phyloP scores from a whole-genome alignment of 2,797 vertebrate genomes.

The Melanogrammus aeglefinus region DNA sequence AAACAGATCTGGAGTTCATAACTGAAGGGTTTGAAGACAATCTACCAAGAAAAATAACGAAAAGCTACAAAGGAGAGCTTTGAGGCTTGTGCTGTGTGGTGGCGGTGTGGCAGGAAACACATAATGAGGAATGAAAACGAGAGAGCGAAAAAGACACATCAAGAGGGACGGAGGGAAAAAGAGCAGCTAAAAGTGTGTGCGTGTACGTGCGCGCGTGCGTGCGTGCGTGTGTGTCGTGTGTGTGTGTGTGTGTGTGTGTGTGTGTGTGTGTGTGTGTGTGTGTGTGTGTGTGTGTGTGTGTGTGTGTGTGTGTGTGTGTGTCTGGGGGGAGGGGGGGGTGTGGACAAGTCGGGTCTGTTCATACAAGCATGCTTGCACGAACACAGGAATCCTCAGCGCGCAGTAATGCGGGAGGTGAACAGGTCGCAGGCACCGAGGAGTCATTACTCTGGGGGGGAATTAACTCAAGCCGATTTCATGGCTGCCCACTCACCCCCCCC shows the following conservation, averaged over 20 bases:
- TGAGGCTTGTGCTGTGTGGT: slow-evolving; percentile 32
- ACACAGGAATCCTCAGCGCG: slow-evolving; percentile 31
- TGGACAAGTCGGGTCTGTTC: not conserved
- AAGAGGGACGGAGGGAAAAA: not conserved
- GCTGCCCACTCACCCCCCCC: not conserved
- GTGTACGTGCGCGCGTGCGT: not conserved
- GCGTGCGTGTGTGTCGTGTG: not conserved
- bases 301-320: not conserved
- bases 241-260: not conserved
- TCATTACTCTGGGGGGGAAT: slow-evolving; percentile 47
- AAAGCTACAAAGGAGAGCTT: slow-evolving; percentile 59
- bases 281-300: too few species aligned
- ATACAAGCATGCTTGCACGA: not conserved
- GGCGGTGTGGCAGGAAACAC: slow-evolving; percentile 4
- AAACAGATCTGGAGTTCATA: slow-evolving; percentile 15
- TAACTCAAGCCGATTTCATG: slow-evolving; percentile 36
- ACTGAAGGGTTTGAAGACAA: slow-evolving; percentile 27
- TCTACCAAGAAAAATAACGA: slow-evolving; percentile 41
- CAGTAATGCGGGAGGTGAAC: slow-evolving; percentile 31
- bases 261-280: not conserved
- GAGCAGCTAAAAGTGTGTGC: not conserved
- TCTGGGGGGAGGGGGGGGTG: not conserved
- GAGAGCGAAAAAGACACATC: not conserved
- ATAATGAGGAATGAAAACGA: slow-evolving; percentile 35
- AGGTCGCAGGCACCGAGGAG: slow-evolving; percentile 22